Evolutionary conservation across 2,113 vertebrate species (phyloP).

Genomic region (Phylloscopus trochilus): DNA sequence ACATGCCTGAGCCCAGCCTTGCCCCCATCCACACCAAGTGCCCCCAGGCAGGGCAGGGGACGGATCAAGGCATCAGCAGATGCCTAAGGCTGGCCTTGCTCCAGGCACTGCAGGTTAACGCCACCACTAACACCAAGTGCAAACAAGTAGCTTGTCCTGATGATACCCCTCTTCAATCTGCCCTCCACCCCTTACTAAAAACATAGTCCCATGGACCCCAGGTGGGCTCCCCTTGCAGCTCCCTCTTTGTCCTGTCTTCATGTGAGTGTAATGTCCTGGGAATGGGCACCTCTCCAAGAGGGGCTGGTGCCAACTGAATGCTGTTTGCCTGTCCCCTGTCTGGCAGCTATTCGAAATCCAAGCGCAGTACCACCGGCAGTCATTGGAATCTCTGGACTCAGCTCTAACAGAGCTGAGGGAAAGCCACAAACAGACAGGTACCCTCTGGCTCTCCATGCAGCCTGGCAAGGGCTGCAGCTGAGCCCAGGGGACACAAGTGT

Average conservation of each 20-base stretch:
- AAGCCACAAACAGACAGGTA: constrained; percentile 80
- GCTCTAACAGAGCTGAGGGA: constrained; percentile 87
- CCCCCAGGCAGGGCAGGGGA: background rate
- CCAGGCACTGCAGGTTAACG: background rate
- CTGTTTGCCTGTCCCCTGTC: background rate
- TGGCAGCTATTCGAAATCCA: constrained; percentile 91
- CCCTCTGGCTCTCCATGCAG: background rate
- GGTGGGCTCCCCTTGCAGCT: background rate
- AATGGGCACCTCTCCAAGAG: background rate
- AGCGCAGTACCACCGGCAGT: constrained; percentile 88
- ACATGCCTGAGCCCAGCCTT: background rate
- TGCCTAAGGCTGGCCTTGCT: background rate
- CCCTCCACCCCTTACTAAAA: background rate
- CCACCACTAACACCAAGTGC: background rate
- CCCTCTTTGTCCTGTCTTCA: background rate
- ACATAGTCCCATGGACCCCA: accelerated
- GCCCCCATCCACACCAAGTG: background rate
- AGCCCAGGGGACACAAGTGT: accelerated
- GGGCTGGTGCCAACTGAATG: background rate
- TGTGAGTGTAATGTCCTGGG: background rate
- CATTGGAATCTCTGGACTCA: constrained; percentile 80
- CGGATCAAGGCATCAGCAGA: background rate
- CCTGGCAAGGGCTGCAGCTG: constrained; percentile 12
- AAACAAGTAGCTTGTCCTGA: background rate
- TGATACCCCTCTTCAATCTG: background rate